Evolutionary conservation across 1,140 invertebrate species (phyloP).

Genomic region (Ceratoteleas bidentatus): DNA sequence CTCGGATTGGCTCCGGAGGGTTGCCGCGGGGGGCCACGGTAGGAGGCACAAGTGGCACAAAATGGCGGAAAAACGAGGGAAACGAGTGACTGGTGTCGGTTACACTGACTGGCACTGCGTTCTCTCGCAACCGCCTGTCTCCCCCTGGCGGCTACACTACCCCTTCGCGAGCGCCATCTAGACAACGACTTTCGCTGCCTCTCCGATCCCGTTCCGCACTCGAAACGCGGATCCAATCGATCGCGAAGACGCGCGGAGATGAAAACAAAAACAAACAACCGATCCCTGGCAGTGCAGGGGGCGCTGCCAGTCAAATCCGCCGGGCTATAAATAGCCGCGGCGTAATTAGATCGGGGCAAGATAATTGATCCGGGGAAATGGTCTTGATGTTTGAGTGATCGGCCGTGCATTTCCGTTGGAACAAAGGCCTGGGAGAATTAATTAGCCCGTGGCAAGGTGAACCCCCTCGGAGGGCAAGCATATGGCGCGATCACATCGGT

Average conservation of each 20-base stretch:
- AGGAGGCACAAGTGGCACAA: constrained; percentile 77
- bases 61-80: constrained; percentile 78
- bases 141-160: no score
- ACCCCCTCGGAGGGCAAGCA: no score
- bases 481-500: no score
- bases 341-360: constrained; percentile 20
- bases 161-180: no score
- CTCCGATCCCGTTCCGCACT: no score
- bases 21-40: constrained; percentile 41
- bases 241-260: no score
- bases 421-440: constrained; percentile 79
- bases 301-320: no score
- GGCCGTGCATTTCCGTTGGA: constrained; percentile 72
- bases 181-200: constrained; percentile 17
- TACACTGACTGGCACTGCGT: constrained; percentile 78
- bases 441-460: constrained; percentile 74
- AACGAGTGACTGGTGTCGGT: constrained; percentile 80
- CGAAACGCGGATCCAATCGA: no score
- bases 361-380: constrained; percentile 43
- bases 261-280: no score
- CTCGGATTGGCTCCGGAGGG: constrained; percentile 30
- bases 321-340: constrained; percentile 7
- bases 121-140: constrained; percentile 59
- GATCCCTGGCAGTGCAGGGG: no score
- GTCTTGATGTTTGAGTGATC: constrained; percentile 53